These are phyloP conservation scores for Ibidorhyncha struthersii DNA, from an alignment of 2,113 vertebrate species.

Conservation along the genomic window DNA sequence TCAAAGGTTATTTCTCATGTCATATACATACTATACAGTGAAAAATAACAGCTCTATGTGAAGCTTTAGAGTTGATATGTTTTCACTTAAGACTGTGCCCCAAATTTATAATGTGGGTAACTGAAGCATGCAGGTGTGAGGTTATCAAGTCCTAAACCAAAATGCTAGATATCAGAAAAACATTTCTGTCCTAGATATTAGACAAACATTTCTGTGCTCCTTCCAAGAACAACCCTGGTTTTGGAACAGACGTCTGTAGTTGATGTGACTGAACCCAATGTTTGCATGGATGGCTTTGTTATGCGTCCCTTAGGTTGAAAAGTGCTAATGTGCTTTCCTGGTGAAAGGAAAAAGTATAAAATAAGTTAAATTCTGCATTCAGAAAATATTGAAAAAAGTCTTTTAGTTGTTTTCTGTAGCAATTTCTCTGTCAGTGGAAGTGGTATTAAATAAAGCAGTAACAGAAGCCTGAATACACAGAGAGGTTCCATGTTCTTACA, in stretches of 20 bases:
- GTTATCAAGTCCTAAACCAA: not conserved
- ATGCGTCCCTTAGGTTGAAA: not conserved
- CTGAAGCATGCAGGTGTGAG: not conserved
- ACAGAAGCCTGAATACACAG: not conserved
- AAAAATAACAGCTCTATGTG: not conserved
- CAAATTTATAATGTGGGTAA: not conserved
- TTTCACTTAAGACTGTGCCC: not conserved
- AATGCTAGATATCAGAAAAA: not conserved
- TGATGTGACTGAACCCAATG: not conserved
- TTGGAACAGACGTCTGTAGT: not conserved
- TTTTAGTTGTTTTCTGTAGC: not conserved
- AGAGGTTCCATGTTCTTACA: not conserved
- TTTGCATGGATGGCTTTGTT: not conserved
- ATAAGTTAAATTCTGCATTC: not conserved
- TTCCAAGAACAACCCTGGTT: not conserved
- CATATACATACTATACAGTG: not conserved
- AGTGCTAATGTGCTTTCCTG: not conserved
- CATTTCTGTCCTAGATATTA: not conserved
- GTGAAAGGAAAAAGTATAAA: not conserved
- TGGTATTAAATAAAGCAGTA: not conserved
- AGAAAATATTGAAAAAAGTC: not conserved
- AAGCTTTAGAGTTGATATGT: not conserved
- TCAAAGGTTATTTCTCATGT: not conserved
- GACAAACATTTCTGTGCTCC: not conserved
- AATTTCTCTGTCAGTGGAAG: not conserved